These are phyloP conservation scores for Orius insidiosus DNA, from an alignment of 1,140 invertebrate species.

Conservation along the genomic window DNA sequence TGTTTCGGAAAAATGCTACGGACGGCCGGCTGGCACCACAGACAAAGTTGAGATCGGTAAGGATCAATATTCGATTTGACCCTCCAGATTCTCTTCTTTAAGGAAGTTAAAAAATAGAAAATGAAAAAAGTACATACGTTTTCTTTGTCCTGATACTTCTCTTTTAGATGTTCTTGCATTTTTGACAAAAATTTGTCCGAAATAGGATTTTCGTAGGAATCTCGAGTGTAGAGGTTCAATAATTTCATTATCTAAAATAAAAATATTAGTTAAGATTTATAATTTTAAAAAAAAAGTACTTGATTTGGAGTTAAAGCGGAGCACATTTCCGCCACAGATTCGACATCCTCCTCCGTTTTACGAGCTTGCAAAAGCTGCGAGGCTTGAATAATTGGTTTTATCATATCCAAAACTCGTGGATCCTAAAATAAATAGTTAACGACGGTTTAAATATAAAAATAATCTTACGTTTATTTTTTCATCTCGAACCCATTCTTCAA, in stretches of 20 bases:
- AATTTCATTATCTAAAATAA: slow-evolving; percentile 46
- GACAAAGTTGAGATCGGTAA: too few species aligned
- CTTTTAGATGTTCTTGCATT: slow-evolving; percentile 58
- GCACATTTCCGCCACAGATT: slow-evolving; percentile 83
- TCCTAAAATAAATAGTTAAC: too few species aligned
- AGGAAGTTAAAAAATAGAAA: too few species aligned
- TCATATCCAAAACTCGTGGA: slow-evolving; percentile 42
- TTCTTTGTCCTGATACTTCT: slow-evolving; percentile 38
- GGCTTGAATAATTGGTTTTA: slow-evolving; percentile 87
- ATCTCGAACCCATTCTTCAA: slow-evolving; percentile 88
- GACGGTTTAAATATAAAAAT: too few species aligned
- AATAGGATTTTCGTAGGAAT: slow-evolving; percentile 73
- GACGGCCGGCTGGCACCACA: too few species aligned
- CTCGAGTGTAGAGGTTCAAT: slow-evolving; percentile 75
- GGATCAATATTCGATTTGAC: too few species aligned
- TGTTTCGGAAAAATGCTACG: too few species aligned
- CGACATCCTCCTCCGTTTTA: slow-evolving; percentile 80
- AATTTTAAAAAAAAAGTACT: slow-evolving; percentile 27
- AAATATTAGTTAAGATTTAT: neutral
- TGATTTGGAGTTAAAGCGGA: slow-evolving; percentile 69
- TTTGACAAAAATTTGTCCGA: slow-evolving; percentile 70
- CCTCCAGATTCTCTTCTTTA: too few species aligned
- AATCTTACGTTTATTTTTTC: slow-evolving; percentile 28
- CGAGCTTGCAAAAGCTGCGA: slow-evolving; percentile 84
- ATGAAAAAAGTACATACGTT: too few species aligned